These are phyloP conservation scores for Mesoligia furuncula DNA, from an alignment of 2,888 invertebrate genomes.

Conservation along the genomic window DNA sequence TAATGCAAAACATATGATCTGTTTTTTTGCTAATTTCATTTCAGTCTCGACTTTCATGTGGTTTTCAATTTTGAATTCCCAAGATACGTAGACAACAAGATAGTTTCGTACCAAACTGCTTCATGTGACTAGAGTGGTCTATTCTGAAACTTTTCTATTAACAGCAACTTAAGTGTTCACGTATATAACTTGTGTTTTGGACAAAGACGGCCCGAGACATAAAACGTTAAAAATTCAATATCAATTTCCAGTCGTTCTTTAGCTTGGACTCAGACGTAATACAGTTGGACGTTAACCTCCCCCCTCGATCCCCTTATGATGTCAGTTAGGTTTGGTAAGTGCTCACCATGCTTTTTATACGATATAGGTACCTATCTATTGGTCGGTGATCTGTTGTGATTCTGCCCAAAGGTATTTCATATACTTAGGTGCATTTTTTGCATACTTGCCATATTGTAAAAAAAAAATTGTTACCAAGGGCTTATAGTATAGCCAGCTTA, in stretches of 20 bases:
- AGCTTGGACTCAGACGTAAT: neutral
- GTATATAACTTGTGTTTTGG: neutral
- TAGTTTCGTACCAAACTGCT: neutral
- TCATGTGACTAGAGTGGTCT: neutral
- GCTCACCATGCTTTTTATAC: neutral
- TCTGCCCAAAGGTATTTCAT: too few relatives aligned
- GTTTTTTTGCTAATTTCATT: neutral
- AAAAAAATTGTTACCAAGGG: too few relatives aligned
- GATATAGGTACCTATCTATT: neutral
- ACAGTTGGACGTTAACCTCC: neutral
- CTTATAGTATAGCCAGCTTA: too few relatives aligned
- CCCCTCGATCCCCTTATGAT: too few relatives aligned
- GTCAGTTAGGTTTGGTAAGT: neutral
- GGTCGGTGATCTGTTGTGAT: neutral
- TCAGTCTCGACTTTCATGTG: neutral
- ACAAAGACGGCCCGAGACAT: neutral
- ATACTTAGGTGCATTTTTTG: too few relatives aligned
- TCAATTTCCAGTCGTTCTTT: neutral
- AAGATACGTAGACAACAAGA: neutral
- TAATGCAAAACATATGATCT: neutral
- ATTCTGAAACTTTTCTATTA: constrained; percentile 2
- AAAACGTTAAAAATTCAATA: constrained; percentile 9
- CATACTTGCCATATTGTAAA: too few relatives aligned
- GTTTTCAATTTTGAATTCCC: neutral
- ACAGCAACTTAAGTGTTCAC: neutral